A percentile compares a stretch with the other conserved stretches of the same genome.
phyloP scores from a whole-genome alignment of 2,797 vertebrate species.

The Anabas testudineus region DNA sequence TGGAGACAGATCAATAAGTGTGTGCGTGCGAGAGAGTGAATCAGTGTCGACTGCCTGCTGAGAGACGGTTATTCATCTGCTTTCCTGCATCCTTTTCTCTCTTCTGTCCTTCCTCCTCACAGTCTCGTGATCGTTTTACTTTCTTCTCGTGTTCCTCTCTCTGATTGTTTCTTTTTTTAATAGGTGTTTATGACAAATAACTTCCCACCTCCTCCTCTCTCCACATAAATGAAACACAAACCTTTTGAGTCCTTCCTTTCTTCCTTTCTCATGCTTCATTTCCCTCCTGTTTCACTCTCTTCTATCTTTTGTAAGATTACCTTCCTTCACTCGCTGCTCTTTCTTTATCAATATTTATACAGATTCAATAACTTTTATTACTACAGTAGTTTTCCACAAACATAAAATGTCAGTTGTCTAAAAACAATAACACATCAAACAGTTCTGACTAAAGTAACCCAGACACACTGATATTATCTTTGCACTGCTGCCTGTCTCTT shows the following conservation, averaged over 20 bases:
- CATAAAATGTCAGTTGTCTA: too few species aligned
- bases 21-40: conserved; percentile 39
- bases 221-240: neutral
- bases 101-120: too few species aligned
- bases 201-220: neutral
- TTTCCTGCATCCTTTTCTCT: neutral
- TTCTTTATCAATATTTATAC: neutral
- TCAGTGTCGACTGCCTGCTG: conserved; percentile 58
- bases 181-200: neutral
- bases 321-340: neutral
- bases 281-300: neutral
- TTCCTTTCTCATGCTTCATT: neutral
- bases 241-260: too few species aligned
- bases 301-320: neutral
- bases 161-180: neutral
- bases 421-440: neutral
- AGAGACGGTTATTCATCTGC: conserved; percentile 1
- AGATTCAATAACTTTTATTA: neutral
- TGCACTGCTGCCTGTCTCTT: neutral
- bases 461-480: neutral
- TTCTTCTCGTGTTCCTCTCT: neutral
- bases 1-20: conserved; percentile 47
- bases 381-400: neutral
- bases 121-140: neutral
- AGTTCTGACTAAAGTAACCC: neutral